Conservation (phyloP, 2,113 vertebrate species). For the Prolemur simus region DNA sequence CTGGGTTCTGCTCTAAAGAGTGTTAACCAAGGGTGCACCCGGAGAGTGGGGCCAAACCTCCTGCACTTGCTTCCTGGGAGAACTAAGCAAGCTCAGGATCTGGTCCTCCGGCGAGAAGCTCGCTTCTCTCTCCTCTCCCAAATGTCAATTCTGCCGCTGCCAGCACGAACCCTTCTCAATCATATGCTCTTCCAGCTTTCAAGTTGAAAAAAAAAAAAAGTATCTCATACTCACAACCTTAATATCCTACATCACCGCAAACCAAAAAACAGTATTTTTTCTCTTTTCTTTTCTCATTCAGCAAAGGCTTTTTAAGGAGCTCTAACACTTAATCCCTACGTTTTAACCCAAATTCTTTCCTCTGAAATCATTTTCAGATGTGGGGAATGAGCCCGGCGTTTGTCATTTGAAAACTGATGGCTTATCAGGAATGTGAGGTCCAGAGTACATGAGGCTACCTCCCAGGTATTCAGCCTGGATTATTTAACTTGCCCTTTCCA, state of each 20-base stretch:
- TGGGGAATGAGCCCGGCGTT: not conserved
- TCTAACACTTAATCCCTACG: not conserved
- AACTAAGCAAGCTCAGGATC: not conserved
- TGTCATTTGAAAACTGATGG: not conserved
- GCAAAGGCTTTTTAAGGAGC: not conserved
- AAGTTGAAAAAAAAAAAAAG: not conserved
- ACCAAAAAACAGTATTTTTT: not conserved
- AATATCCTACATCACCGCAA: not conserved
- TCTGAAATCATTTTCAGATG: not conserved
- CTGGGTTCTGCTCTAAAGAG: conserved; percentile 52
- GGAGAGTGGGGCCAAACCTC: not conserved
- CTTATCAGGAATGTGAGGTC: not conserved
- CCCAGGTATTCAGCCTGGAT: not conserved
- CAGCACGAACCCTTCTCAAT: conserved; percentile 47
- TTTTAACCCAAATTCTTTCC: not conserved
- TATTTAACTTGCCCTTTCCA: not conserved
- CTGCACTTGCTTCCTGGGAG: conserved; percentile 12
- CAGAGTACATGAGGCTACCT: not conserved
- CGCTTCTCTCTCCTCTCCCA: conserved; percentile 26
- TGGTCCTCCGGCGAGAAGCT: not conserved
- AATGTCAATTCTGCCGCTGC: not conserved
- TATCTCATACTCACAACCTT: not conserved
- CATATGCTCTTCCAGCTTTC: not conserved
- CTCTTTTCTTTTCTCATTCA: not conserved
- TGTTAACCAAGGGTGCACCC: conserved; percentile 25